Evolutionary conservation across 2,888 invertebrate genomes (phyloP).

Genomic region (Lycia hirtaria): DNA sequence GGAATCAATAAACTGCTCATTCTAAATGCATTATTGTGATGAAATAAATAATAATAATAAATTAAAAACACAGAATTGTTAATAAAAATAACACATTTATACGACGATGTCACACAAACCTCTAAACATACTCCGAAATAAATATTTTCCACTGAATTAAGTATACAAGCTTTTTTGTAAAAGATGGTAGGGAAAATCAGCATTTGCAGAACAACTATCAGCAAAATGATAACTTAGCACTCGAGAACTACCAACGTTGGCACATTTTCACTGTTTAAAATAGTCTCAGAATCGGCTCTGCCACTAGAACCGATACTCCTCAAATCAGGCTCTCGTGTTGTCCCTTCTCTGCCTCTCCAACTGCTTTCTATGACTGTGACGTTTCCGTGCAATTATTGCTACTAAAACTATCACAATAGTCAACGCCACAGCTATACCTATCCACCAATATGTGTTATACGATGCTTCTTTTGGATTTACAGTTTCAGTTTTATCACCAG

Average conservation of each 20-base stretch:
- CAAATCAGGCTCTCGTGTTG: slow-evolving; percentile 78
- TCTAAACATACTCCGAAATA: slow-evolving; percentile 4
- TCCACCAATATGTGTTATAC: slow-evolving; percentile 81
- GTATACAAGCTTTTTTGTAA: background rate
- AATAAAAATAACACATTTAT: slow-evolving; percentile 32
- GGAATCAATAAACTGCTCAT: slow-evolving; percentile 29
- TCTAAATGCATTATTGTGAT: slow-evolving; percentile 52
- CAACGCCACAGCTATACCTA: slow-evolving; percentile 77
- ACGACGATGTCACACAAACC: slow-evolving; percentile 9
- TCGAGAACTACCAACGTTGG: slow-evolving; percentile 58
- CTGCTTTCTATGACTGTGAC: slow-evolving; percentile 81
- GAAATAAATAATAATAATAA: slow-evolving; percentile 37
- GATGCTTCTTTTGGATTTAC: slow-evolving; percentile 70
- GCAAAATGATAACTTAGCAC: slow-evolving; percentile 27
- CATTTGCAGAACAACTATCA: slow-evolving; percentile 11
- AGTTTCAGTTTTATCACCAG: slow-evolving; percentile 60
- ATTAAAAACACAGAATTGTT: slow-evolving; percentile 26
- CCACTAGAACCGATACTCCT: slow-evolving; percentile 82
- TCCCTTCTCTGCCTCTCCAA: slow-evolving; percentile 77
- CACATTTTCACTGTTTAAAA: slow-evolving; percentile 67
- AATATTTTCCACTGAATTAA: background rate
- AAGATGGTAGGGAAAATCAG: background rate
- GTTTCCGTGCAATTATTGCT: slow-evolving; percentile 78
- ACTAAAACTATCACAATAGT: slow-evolving; percentile 71
- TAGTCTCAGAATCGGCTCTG: slow-evolving; percentile 65